Evolutionary conservation across 2,797 vertebrate species (phyloP).

Genomic region (Spinibarbus caldwelli): DNA sequence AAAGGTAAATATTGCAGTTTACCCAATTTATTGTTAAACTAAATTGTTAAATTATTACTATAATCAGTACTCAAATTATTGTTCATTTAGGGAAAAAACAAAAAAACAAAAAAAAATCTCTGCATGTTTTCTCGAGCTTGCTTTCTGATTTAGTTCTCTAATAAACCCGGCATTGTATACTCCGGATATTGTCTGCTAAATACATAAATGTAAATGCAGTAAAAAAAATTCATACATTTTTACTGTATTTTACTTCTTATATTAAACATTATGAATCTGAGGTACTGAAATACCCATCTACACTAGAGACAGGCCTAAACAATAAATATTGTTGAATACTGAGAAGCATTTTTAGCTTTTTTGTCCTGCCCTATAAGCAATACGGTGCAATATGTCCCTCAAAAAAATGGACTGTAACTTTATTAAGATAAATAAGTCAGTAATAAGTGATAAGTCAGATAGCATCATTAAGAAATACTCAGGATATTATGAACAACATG

Average conservation of each 20-base stretch:
- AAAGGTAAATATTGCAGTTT: neutral
- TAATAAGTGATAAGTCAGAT: neutral
- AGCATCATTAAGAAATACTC: neutral
- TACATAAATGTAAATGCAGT: neutral
- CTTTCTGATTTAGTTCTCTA: neutral
- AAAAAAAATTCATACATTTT: neutral
- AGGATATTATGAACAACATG: constrained; percentile 6
- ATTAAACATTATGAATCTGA: neutral
- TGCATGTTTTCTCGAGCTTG: neutral
- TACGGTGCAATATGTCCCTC: neutral
- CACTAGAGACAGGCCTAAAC: neutral
- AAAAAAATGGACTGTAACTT: neutral
- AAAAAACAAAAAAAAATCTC: too few relatives aligned
- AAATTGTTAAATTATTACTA: too few relatives aligned
- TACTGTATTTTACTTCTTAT: neutral
- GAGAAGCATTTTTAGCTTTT: neutral
- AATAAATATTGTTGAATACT: neutral
- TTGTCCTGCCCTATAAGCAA: neutral
- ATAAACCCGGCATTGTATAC: neutral
- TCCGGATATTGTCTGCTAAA: neutral
- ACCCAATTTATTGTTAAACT: neutral
- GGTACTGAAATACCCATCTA: neutral
- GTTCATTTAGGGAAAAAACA: neutral
- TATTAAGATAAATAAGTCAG: neutral
- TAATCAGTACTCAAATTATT: neutral